A percentile compares a stretch with the other conserved stretches of the same genome.
Evolutionary conservation across 2,797 vertebrate species (phyloP).

Genomic region (Takifugu rubripes): DNA sequence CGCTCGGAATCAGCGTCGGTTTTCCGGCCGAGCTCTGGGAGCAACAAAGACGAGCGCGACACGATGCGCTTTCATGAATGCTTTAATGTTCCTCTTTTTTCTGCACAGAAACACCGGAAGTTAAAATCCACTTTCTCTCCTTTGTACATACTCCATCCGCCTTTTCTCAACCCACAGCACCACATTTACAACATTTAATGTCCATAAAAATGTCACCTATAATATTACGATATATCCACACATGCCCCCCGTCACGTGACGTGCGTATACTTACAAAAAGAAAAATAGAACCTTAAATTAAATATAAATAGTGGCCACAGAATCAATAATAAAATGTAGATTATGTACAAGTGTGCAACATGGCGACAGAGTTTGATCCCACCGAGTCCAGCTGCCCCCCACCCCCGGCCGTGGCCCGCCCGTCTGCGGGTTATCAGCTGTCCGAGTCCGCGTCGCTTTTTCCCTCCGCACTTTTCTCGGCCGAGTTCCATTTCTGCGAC

Average conservation of each 20-base stretch:
- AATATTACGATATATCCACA: conserved; percentile 51
- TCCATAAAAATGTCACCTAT: conserved; percentile 45
- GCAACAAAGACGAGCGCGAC: too few species aligned
- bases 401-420: conserved; percentile 24
- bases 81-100: too few species aligned
- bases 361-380: conserved; percentile 71
- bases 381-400: conserved; percentile 47
- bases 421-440: conserved; percentile 57
- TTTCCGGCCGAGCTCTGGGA: too few species aligned
- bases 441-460: conserved; percentile 95
- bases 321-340: conserved; percentile 66
- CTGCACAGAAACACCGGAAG: too few species aligned
- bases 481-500: conserved; percentile 89
- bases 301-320: conserved; percentile 77
- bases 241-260: conserved; percentile 13
- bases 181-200: conserved; percentile 59
- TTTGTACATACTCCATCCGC: not conserved
- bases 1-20: too few species aligned
- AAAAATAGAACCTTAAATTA: conserved; percentile 69
- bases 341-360: conserved; percentile 85
- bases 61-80: too few species aligned
- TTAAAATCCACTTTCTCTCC: too few species aligned
- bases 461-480: conserved; percentile 84
- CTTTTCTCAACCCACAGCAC: conserved; percentile 6
- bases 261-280: conserved; percentile 31